A percentile compares a stretch with the other conserved stretches of the same genome.
Evolutionary conservation across 1,140 invertebrate genomes (phyloP).

Genomic region (Chironomus tepperi): DNA sequence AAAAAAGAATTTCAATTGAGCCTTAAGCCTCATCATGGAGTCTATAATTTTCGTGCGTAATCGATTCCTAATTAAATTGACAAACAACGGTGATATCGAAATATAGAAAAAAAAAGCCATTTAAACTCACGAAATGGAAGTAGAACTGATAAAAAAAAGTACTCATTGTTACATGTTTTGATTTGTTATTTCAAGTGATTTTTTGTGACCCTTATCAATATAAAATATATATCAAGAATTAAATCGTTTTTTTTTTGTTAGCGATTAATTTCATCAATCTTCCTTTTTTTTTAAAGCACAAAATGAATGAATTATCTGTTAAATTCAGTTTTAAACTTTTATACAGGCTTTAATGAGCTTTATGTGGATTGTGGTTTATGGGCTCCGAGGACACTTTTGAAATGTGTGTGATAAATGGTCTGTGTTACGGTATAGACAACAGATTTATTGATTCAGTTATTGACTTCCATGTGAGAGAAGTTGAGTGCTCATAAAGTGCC

Average conservation of each 20-base stretch:
- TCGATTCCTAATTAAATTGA: slow-evolving; percentile 14
- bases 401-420: neutral
- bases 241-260: neutral
- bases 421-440: no score
- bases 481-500: no score
- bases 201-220: neutral
- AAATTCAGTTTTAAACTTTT: neutral
- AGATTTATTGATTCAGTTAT: no score
- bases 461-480: no score
- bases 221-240: neutral
- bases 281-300: neutral
- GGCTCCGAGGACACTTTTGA: neutral
- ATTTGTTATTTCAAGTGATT: neutral
- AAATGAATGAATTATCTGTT: neutral
- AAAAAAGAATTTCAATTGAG: neutral
- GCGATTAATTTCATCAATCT: slow-evolving; percentile 8
- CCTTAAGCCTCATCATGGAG: neutral
- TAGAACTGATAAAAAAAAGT: neutral
- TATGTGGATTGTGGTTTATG: neutral
- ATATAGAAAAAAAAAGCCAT: neutral
- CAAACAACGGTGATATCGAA: slow-evolving; percentile 6
- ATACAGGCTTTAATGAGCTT: neutral
- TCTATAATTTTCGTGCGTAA: neutral
- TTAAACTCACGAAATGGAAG: neutral
- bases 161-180: neutral